Conservation (phyloP, 2,797 vertebrate genomes). For the Nannoperca australis region DNA sequence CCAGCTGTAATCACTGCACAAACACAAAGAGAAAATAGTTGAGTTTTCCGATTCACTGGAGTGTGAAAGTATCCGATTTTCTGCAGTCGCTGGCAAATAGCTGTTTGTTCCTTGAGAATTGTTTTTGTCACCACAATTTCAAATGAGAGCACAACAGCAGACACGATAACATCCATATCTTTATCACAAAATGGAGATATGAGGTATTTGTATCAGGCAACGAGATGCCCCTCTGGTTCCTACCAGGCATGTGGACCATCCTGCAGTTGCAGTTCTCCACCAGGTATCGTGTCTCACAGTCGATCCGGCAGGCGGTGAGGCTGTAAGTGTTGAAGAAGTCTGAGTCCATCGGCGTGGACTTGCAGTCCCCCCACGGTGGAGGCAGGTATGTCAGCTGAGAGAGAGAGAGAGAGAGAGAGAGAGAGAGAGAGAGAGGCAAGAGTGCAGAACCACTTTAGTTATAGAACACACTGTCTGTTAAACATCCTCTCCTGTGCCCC, state of each 20-base stretch:
- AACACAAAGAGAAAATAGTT: conserved; percentile 59
- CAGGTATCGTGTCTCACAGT: conserved; percentile 98
- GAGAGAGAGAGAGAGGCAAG: conserved; percentile 17
- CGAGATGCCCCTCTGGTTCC: conserved; percentile 21
- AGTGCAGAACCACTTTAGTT: conserved; percentile 28
- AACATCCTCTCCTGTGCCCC: conserved; percentile 2
- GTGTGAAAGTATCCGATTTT: conserved; percentile 63
- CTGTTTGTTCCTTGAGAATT: conserved; percentile 24
- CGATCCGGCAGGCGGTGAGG: conserved; percentile 97
- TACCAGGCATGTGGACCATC: conserved; percentile 99
- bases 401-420: conserved; percentile 34
- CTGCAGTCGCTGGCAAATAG: conserved; percentile 26
- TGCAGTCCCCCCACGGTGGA: conserved; percentile 97
- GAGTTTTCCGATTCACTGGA: conserved; percentile 63
- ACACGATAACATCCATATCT: neutral
- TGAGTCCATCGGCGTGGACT: conserved; percentile 90
- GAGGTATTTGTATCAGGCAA: neutral
- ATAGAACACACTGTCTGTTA: conserved; percentile 7
- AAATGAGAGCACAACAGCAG: conserved; percentile 10
- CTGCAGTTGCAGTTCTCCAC: conserved; percentile 99
- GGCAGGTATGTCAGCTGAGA: conserved; percentile 95
- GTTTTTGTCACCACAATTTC: conserved; percentile 31
- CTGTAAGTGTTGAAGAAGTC: conserved; percentile 98
- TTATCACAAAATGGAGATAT: neutral
- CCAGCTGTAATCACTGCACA: conserved; percentile 73